phyloP scores from a whole-genome alignment of 92 coral and sea anemone species.

The Galaxea fascicularis region DNA sequence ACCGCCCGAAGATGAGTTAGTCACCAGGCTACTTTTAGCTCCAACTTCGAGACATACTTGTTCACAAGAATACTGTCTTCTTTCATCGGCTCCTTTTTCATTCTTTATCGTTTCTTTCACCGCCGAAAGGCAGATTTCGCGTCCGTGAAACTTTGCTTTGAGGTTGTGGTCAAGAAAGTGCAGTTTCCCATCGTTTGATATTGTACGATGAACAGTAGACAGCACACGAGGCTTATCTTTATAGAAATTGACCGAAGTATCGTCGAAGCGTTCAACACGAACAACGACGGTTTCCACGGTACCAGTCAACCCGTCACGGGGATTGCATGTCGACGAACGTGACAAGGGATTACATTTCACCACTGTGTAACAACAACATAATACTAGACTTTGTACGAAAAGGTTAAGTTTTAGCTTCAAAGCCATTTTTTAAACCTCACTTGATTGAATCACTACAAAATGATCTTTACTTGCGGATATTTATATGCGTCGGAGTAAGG shows the following conservation, averaged over 20 bases:
- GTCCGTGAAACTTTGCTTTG: constrained; percentile 56
- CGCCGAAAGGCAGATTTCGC: constrained; percentile 61
- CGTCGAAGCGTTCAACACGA: constrained; percentile 25
- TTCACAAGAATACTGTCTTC: constrained; percentile 45
- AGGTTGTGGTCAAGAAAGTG: constrained; percentile 30
- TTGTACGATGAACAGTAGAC: constrained; percentile 17
- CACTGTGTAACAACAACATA: background rate
- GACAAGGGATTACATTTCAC: constrained; percentile 8
- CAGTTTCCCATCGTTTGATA: constrained; percentile 51
- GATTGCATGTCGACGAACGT: constrained; percentile 12
- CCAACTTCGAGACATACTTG: constrained; percentile 53
- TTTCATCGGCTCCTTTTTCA: constrained; percentile 57
- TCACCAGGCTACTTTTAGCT: constrained; percentile 29
- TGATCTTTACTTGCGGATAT: background rate
- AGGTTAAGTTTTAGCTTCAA: background rate
- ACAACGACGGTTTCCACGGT: constrained; percentile 4
- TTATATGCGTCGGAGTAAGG: constrained; percentile 5
- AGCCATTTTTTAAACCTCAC: constrained; percentile 11
- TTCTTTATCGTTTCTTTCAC: constrained; percentile 47
- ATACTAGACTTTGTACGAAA: constrained; percentile 4
- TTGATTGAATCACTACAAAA: constrained; percentile 7
- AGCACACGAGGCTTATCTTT: constrained; percentile 15
- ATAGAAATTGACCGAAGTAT: constrained; percentile 23
- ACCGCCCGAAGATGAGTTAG: constrained; percentile 72
- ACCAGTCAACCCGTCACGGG: constrained; percentile 37